These are phyloP conservation scores for Perizoma flavofasciatum DNA, from an alignment of 2,888 invertebrate genomes.

Conservation along the genomic window DNA sequence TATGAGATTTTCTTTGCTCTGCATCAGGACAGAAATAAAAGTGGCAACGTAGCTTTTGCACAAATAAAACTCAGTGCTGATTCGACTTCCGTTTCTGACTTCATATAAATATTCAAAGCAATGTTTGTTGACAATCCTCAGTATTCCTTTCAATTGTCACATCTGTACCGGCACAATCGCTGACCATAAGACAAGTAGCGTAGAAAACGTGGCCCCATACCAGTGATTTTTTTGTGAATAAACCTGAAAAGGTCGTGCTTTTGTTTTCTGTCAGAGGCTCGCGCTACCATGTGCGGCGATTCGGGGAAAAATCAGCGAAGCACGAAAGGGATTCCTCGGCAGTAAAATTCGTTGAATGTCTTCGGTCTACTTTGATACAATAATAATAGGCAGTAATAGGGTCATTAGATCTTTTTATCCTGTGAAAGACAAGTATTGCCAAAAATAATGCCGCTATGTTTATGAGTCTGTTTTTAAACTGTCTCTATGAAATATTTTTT, in stretches of 20 bases:
- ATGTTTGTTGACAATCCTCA: neutral
- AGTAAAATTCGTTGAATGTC: constrained; percentile 20
- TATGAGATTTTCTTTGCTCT: too few relatives aligned
- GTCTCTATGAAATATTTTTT: too few relatives aligned
- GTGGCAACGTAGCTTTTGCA: constrained; percentile 1
- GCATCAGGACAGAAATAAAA: neutral
- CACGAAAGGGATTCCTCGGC: constrained; percentile 33
- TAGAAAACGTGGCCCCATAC: constrained; percentile 62
- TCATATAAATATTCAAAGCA: neutral
- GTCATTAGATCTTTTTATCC: neutral
- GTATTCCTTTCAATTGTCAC: constrained; percentile 4
- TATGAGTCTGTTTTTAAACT: too few relatives aligned
- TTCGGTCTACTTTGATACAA: neutral
- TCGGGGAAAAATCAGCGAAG: constrained; percentile 49
- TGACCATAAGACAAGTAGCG: constrained; percentile 45
- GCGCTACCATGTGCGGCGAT: constrained; percentile 57
- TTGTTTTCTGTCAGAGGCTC: constrained; percentile 62
- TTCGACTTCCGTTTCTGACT: neutral
- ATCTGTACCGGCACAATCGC: constrained; percentile 49
- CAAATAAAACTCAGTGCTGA: too few relatives aligned
- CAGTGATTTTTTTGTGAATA: constrained; percentile 67
- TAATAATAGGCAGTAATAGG: neutral
- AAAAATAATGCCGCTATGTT: too few relatives aligned
- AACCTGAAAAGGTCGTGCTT: constrained; percentile 73
- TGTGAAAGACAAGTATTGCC: too few relatives aligned